Percentiles rank a stretch among this genome's conserved stretches.
Conservation (phyloP, 2,113 vertebrate genomes). For the Zosterops borbonicus region DNA sequence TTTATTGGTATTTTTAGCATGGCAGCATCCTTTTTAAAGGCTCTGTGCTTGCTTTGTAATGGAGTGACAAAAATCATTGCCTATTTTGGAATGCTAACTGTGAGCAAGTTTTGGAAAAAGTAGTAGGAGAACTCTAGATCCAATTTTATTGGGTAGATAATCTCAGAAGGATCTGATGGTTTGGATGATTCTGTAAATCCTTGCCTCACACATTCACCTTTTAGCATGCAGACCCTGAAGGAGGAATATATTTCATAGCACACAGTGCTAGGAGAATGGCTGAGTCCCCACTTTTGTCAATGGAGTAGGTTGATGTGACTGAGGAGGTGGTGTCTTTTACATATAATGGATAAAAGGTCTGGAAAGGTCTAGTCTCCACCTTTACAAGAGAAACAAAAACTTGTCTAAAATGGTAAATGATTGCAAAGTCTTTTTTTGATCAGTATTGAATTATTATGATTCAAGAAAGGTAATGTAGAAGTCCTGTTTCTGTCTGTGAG, state of each 20-base stretch:
- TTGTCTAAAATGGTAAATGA: neutral
- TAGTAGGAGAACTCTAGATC: neutral
- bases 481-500: neutral
- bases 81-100: neutral
- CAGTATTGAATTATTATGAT: neutral
- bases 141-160: neutral
- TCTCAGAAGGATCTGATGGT: neutral
- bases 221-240: neutral
- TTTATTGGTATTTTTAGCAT: neutral
- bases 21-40: neutral
- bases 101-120: neutral
- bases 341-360: neutral
- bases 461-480: neutral
- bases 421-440: neutral
- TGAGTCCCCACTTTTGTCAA: neutral
- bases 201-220: neutral
- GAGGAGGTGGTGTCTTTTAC: neutral
- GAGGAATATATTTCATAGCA: neutral
- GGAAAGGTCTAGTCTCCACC: neutral
- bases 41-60: neutral
- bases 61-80: neutral
- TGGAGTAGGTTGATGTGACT: neutral
- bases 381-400: neutral
- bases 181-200: neutral
- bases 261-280: neutral